These are phyloP conservation scores for Chrysochloris asiatica DNA, from an alignment of 2,113 vertebrate genomes.

Conservation along the genomic window DNA sequence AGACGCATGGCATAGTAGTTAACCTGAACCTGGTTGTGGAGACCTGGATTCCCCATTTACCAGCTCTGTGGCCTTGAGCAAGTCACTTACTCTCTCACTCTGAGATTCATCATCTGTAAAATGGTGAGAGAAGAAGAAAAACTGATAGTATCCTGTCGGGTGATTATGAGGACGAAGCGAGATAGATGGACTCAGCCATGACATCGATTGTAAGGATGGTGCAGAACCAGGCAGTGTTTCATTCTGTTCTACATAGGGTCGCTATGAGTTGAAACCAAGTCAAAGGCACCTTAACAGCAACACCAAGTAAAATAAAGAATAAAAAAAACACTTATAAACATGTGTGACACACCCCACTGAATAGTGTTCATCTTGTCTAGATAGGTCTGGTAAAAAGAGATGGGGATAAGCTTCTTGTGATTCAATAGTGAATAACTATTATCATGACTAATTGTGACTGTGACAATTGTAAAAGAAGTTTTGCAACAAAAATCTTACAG, in stretches of 20 bases:
- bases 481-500: no score
- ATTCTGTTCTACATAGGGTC: background rate
- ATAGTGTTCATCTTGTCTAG: no score
- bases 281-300: no score
- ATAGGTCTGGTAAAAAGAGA: no score
- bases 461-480: no score
- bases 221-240: background rate
- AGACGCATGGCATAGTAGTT: background rate
- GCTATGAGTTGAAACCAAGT: background rate
- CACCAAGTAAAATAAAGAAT: background rate
- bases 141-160: background rate
- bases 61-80: background rate
- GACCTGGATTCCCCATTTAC: background rate
- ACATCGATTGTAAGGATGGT: background rate
- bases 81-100: background rate
- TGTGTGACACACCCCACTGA: no score
- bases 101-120: conserved; percentile 10
- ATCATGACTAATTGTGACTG: no score
- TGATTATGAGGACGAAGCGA: conserved; percentile 19
- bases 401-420: no score
- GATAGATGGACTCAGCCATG: background rate
- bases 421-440: no score
- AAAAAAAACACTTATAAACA: background rate
- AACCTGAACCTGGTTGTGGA: background rate
- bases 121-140: background rate